Evolutionary conservation across 2,888 invertebrate species (phyloP), one percentile per base, ranked within the genome.

Genomic region (Limnephilus auricula): DNA sequence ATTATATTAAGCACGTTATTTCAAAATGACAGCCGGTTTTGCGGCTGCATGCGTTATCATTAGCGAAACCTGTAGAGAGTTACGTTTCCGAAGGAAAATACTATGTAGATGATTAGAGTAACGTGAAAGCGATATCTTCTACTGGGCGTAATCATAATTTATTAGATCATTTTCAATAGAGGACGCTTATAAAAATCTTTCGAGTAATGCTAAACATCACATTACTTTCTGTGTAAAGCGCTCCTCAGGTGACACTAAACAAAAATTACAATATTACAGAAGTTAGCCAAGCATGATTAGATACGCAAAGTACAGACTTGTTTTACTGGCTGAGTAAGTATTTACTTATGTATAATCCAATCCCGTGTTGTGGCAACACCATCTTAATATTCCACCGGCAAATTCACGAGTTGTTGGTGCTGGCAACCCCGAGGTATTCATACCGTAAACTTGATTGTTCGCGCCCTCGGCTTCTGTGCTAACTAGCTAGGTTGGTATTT

Each of bases 331-430:
- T 83, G 40, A 37, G 79, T 15, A 79, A n/a, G 78, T 88, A 79
- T 88, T 88, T 88, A 88, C 30, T 88, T 88, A 88, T 88, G 87
- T n/a, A 88, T 79, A 34, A 34, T 37, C 78, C 15, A 88, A 88
- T 88, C 34, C 78, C 65, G 37, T n/a, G 79, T 79, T 88, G 78
- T 34, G 34, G 78, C 25, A 88, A 78, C 34, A 78, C 78, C 18
- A 31, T 30, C 79, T 88, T 88, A 87, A n/a, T 78, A 88, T 78
- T 78, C 87, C 79, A 25, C 31, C 15, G 34, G 78, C 34, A 78
- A 87, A 78, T 30, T 18, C 45, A 25, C 25, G 5, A 25, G 65
- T 65, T 25, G 25, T 65, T 40, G 30, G 50, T 85, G 13, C 45
- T 12, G 65, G 65, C 0, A 45, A 15, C 40, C 50, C 85, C 45